Percentiles rank a stretch among this genome's conserved stretches.
Evolutionary conservation across 2,888 invertebrate genomes (phyloP).

Genomic region (Boloria selene): DNA sequence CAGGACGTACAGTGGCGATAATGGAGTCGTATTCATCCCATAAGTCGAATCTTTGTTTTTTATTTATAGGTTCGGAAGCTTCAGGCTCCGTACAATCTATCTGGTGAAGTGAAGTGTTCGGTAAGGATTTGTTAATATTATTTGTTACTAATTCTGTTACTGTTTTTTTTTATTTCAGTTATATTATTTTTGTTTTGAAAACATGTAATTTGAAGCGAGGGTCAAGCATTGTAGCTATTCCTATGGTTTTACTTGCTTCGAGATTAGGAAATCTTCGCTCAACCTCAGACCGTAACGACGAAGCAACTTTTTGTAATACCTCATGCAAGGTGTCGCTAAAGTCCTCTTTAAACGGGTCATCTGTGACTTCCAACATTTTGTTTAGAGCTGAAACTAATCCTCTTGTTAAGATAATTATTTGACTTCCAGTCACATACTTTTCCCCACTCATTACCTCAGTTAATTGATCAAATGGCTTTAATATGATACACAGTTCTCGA

Average conservation of each 20-base stretch:
- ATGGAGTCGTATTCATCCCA: slow-evolving; percentile 7
- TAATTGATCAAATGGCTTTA: neutral
- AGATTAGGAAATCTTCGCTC: neutral
- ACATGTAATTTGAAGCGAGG: neutral
- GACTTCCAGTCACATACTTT: neutral
- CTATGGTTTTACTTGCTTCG: slow-evolving; percentile 6
- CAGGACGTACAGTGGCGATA: slow-evolving; percentile 4
- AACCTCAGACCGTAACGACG: neutral
- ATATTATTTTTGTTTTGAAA: too few relatives aligned
- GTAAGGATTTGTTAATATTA: neutral
- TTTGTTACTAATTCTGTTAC: neutral
- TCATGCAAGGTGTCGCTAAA: too few relatives aligned
- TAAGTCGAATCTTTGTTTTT: slow-evolving; percentile 1
- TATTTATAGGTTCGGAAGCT: neutral
- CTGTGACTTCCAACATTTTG: neutral
- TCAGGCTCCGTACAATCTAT: neutral
- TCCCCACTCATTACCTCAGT: neutral
- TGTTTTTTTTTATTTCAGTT: too few relatives aligned
- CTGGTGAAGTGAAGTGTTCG: neutral
- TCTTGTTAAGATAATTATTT: neutral
- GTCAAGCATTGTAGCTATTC: slow-evolving; percentile 8
- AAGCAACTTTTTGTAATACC: neutral
- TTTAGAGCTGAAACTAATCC: neutral
- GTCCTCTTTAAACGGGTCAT: neutral
- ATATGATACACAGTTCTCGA: neutral